Conservation (phyloP, 2,888 invertebrate species). For the Phytoseiulus persimilis region DNA sequence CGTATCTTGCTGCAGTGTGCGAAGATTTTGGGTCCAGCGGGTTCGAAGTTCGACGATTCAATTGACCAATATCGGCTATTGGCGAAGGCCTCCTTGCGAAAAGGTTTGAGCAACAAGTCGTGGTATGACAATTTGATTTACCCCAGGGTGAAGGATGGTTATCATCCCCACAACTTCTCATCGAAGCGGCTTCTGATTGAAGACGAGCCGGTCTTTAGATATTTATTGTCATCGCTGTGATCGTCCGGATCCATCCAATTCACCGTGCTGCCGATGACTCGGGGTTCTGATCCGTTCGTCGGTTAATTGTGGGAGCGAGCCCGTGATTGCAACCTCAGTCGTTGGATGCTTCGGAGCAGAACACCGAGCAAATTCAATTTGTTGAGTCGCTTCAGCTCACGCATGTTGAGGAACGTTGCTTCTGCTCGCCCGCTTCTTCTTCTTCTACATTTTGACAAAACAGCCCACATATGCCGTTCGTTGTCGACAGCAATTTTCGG, state of each 20-base stretch:
- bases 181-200: not conserved
- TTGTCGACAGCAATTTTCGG: not conserved
- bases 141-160: not conserved
- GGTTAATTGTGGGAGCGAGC: not conserved
- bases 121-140: not conserved
- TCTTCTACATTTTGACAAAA: not conserved
- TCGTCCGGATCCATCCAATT: not conserved
- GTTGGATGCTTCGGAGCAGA: not conserved
- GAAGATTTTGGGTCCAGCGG: not conserved
- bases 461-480: not conserved
- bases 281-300: not conserved
- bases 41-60: not conserved
- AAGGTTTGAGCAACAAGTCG: not conserved
- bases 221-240: not conserved
- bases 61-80: not conserved
- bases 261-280: not conserved
- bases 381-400: not conserved
- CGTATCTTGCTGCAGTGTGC: too few relatives aligned
- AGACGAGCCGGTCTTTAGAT: not conserved
- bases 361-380: not conserved
- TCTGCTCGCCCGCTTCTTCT: not conserved
- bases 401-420: not conserved
- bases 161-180: not conserved
- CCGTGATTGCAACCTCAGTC: not conserved
- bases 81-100: not conserved